These are phyloP conservation scores for Cryptocephalus primarius DNA, from an alignment of 2,888 invertebrate species.

Conservation along the genomic window DNA sequence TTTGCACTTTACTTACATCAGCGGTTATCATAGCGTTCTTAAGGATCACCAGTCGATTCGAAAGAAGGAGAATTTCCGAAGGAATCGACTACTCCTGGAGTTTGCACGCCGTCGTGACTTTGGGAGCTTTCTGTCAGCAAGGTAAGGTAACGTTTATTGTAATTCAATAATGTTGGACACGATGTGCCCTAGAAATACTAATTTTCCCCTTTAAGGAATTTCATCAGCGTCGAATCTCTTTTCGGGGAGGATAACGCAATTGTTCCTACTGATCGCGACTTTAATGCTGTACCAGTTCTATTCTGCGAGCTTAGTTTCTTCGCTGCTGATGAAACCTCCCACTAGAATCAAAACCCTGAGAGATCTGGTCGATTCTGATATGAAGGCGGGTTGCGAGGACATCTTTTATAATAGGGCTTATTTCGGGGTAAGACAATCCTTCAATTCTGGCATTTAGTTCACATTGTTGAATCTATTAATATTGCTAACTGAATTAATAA, in stretches of 20 bases:
- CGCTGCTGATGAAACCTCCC: slow-evolving; percentile 47
- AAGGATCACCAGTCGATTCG: slow-evolving; percentile 15
- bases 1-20: slow-evolving; percentile 15
- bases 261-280: slow-evolving; percentile 22
- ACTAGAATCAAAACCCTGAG: slow-evolving; percentile 46
- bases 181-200: no score
- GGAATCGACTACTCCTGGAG: slow-evolving; percentile 21
- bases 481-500: no score
- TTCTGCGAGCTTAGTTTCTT: slow-evolving; percentile 55
- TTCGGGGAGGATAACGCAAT: slow-evolving; percentile 23
- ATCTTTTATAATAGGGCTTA: slow-evolving; percentile 49
- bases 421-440: slow-evolving; percentile 40
- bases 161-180: no score
- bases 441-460: no score
- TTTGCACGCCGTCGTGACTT: slow-evolving; percentile 17
- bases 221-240: slow-evolving; percentile 16
- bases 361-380: slow-evolving; percentile 44
- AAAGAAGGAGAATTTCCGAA: slow-evolving; percentile 9
- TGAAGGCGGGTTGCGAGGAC: slow-evolving; percentile 51
- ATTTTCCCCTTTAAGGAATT: slow-evolving; percentile 19
- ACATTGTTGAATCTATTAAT: no score
- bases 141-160: no score
- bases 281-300: slow-evolving; percentile 53
- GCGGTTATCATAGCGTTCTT: slow-evolving; percentile 16
- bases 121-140: slow-evolving; percentile 29